Evolutionary conservation across 2,113 vertebrate species (phyloP).

Genomic region (Artemisiospiza belli): DNA sequence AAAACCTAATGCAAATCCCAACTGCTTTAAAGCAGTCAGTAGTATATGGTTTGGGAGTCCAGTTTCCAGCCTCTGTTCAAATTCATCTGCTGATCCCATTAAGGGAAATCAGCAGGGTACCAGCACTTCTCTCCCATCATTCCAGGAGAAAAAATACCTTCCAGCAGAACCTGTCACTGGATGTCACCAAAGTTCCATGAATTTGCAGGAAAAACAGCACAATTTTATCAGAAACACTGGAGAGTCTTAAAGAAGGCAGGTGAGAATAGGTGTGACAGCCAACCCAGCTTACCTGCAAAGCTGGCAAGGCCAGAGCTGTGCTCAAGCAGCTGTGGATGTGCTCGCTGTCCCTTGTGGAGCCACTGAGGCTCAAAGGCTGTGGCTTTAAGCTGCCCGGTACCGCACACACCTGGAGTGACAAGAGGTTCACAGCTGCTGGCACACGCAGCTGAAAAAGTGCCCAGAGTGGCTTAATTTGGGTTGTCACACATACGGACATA

Average conservation of each 20-base stretch:
- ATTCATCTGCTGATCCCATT: neutral
- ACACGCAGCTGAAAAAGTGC: neutral
- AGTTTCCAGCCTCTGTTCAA: neutral
- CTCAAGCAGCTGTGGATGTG: neutral
- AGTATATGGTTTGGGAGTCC: neutral
- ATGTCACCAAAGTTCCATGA: constrained; percentile 53
- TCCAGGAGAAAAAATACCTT: neutral
- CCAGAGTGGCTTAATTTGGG: neutral
- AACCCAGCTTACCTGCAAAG: neutral
- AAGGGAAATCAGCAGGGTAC: neutral
- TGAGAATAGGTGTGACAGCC: neutral
- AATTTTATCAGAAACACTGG: constrained; percentile 37
- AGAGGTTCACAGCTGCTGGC: neutral
- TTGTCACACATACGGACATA: neutral
- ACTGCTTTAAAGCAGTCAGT: neutral
- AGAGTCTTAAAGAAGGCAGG: neutral
- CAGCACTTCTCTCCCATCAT: neutral
- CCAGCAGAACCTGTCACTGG: constrained; percentile 45
- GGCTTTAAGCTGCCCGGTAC: neutral
- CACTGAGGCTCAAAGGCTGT: neutral
- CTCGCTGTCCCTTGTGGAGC: neutral
- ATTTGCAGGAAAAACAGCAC: constrained; percentile 18
- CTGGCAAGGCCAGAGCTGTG: neutral
- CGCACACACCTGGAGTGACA: accelerated
- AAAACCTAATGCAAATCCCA: neutral